Conservation (phyloP, 2,797 vertebrate species). For the Ibycter americanus region DNA sequence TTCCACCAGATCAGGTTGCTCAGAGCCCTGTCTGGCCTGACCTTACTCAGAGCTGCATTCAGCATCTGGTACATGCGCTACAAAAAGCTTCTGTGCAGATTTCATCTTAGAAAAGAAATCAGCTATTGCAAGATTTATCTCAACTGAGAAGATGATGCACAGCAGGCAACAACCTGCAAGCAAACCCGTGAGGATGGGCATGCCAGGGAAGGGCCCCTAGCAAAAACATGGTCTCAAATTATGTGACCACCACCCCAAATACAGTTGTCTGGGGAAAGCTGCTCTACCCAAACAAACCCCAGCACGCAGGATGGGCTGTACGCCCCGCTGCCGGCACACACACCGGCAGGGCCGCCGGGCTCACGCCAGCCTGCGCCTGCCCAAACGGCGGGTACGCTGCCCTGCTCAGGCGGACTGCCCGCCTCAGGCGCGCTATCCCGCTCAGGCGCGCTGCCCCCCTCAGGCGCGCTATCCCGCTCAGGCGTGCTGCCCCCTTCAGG, state of each 20-base stretch:
- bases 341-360: background rate
- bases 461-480: too few species aligned
- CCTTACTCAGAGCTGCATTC: background rate
- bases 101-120: background rate
- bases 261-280: background rate
- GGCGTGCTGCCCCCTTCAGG: too few species aligned
- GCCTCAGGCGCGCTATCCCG: too few species aligned
- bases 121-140: background rate
- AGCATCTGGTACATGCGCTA: background rate
- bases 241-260: fast-evolving
- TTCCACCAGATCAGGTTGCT: too few species aligned
- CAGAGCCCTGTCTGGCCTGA: background rate
- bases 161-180: too few species aligned
- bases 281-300: background rate
- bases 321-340: fast-evolving
- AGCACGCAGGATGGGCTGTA: fast-evolving
- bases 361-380: background rate
- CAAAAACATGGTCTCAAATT: background rate
- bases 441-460: too few species aligned
- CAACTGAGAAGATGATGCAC: background rate
- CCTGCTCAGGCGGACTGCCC: too few species aligned
- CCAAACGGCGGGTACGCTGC: too few species aligned
- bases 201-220: too few species aligned
- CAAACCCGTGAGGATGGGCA: background rate
- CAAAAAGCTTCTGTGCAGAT: background rate